A percentile compares a stretch with the other conserved stretches of the same genome.
Evolutionary conservation across 2,797 vertebrate genomes (phyloP).

Genomic region (Alauda arvensis): DNA sequence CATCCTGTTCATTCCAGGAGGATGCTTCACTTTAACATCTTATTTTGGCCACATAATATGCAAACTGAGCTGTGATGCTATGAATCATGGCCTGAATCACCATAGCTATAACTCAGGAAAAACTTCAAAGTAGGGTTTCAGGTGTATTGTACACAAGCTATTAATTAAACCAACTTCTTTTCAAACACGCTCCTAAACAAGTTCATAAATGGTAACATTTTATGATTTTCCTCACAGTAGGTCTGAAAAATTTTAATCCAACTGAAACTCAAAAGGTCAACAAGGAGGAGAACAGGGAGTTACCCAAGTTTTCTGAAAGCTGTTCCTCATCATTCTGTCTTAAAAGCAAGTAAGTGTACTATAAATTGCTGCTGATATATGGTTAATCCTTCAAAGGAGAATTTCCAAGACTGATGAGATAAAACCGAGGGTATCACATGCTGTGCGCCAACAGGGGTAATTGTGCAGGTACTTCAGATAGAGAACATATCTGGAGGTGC

Average conservation of each 20-base stretch:
- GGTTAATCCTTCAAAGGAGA: neutral
- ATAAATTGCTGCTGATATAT: neutral
- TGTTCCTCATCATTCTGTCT: neutral
- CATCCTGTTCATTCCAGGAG: neutral
- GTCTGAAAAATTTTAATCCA: neutral
- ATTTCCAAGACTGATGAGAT: neutral
- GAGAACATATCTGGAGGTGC: neutral
- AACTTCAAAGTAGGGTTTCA: neutral
- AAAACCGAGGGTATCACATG: rapidly evolving
- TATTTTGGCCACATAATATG: neutral
- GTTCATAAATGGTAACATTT: neutral
- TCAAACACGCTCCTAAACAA: neutral
- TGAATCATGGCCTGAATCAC: conserved; percentile 14
- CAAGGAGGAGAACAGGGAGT: neutral
- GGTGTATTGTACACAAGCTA: neutral
- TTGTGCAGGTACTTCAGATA: neutral
- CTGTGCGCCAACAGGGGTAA: neutral
- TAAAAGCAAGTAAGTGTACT: neutral
- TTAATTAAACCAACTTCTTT: conserved; percentile 11
- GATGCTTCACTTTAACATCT: neutral
- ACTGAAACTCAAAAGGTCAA: neutral
- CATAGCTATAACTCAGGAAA: neutral
- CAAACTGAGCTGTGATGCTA: conserved; percentile 1
- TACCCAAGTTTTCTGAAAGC: neutral
- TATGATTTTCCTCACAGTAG: neutral